Conservation (phyloP, 2,888 invertebrate genomes). For the Abrostola tripartita region DNA sequence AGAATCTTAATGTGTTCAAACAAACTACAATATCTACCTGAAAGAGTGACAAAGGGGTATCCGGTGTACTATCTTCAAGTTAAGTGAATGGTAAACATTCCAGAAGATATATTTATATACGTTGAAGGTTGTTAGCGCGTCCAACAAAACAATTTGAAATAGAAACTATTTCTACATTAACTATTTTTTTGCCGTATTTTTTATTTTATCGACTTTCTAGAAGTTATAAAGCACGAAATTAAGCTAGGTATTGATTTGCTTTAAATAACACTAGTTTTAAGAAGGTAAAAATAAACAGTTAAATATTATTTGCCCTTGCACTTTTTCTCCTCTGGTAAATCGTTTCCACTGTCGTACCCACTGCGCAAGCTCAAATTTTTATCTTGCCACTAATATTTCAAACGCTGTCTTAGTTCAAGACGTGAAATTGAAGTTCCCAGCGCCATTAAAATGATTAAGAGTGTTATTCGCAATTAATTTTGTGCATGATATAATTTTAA, state of each 20-base stretch:
- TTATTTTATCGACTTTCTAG: no score
- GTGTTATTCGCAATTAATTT: conserved; percentile 35
- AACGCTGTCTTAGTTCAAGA: conserved; percentile 26
- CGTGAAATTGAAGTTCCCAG: conserved; percentile 44
- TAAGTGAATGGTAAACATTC: conserved; percentile 57
- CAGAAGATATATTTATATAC: conserved; percentile 41
- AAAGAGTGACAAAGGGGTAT: conserved; percentile 51
- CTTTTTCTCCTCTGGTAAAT: no score
- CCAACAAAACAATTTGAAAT: no score
- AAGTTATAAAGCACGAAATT: no score
- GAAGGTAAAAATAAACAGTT: no score
- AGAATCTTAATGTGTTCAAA: conserved; percentile 54
- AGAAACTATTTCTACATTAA: no score
- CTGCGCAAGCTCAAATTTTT: conserved; percentile 21
- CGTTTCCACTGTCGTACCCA: conserved; percentile 1
- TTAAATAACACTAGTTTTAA: no score
- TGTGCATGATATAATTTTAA: conserved; percentile 13
- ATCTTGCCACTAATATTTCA: conserved; percentile 49
- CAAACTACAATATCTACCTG: conserved; percentile 51
- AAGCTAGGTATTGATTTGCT: no score
- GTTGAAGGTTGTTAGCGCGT: conserved; percentile 36
- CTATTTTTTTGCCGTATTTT: no score
- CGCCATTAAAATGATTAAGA: conserved; percentile 51
- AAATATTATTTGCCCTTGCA: no score
- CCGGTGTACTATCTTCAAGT: conserved; percentile 44